phyloP scores from a whole-genome alignment of 2,888 invertebrate species.

The Metacarcinus magister region DNA sequence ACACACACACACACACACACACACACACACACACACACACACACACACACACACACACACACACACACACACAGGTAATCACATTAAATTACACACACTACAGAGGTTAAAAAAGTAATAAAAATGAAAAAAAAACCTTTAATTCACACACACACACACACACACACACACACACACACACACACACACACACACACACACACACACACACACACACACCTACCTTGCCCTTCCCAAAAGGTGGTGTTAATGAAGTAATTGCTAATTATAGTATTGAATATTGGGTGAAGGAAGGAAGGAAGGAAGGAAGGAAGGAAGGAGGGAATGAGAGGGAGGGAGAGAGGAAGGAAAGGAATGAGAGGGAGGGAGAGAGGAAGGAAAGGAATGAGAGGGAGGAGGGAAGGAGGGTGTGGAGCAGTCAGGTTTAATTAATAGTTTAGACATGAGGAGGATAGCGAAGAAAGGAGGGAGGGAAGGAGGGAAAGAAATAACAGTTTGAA shows the following conservation, averaged over 20 bases:
- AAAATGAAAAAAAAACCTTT: neutral
- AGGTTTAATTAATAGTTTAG: neutral
- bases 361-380: neutral
- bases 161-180: neutral
- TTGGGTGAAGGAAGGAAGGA: neutral
- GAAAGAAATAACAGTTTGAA: neutral
- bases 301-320: neutral
- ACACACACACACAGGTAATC: neutral
- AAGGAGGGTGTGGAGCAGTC: neutral
- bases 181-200: neutral
- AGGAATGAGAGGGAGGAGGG: neutral
- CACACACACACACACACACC: no score
- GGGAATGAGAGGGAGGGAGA: neutral
- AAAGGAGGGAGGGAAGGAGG: neutral
- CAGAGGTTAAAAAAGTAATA: neutral
- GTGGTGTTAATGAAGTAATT: neutral
- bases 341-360: neutral
- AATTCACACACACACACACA: neutral
- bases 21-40: neutral
- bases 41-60: neutral
- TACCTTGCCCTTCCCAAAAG: neutral
- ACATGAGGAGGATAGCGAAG: neutral
- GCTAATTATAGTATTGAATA: neutral
- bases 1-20: conserved; percentile 47
- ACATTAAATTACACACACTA: no score